A percentile compares a stretch with the other conserved stretches of the same genome.
Evolutionary conservation across 2,888 invertebrate species (phyloP).

Genomic region (Arrhopalites spinosus): DNA sequence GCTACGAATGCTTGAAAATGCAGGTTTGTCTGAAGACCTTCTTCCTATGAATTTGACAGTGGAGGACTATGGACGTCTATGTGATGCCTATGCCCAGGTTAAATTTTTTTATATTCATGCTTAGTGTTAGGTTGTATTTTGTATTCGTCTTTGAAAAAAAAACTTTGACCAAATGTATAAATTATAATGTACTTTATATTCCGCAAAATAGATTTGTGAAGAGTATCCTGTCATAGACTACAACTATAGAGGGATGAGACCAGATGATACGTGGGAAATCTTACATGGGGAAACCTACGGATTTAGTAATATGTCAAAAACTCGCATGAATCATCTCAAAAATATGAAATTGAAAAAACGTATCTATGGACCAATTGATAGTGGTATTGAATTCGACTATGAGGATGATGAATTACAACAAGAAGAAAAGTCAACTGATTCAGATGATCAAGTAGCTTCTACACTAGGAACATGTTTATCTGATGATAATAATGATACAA

Average conservation of each 20-base stretch:
- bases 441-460: not conserved
- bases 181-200: not conserved
- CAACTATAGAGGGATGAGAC: constrained; percentile 40
- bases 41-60: constrained; percentile 77
- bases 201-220: constrained; percentile 44
- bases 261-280: constrained; percentile 46
- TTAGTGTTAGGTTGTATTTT: not conserved
- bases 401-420: constrained; percentile 22
- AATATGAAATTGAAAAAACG: not conserved
- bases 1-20: constrained; percentile 69
- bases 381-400: constrained; percentile 14
- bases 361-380: not conserved
- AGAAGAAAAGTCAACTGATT: not conserved
- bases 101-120: not conserved
- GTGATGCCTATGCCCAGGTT: constrained; percentile 70
- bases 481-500: not conserved
- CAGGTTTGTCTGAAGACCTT: constrained; percentile 74
- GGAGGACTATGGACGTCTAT: constrained; percentile 76
- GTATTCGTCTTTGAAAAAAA: not conserved
- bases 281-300: constrained; percentile 35
- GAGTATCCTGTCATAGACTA: constrained; percentile 48
- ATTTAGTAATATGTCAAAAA: too few relatives aligned
- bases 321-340: not conserved
- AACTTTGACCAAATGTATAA: not conserved
- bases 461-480: not conserved